Conservation (phyloP, 2,888 invertebrate species). For the Corbicula japonica region DNA sequence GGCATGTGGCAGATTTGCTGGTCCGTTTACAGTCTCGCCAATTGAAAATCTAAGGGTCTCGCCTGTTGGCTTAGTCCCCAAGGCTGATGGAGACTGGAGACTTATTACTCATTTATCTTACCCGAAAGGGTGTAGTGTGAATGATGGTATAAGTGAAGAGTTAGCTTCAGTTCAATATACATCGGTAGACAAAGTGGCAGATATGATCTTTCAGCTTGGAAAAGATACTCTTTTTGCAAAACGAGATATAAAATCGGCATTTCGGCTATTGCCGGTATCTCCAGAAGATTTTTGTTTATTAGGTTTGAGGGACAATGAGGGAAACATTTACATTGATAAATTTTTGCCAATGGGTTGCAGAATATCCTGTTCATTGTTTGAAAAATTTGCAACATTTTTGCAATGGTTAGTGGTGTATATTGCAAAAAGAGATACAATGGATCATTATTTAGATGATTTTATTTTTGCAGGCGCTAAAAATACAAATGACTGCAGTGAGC, state of each 20-base stretch:
- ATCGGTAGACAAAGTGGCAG: constrained; percentile 25
- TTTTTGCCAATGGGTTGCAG: constrained; percentile 28
- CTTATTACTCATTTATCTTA: constrained; percentile 37
- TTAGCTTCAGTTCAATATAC: constrained; percentile 29
- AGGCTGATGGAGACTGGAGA: constrained; percentile 8
- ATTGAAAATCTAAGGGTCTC: constrained; percentile 26
- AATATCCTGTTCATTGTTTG: constrained; percentile 18
- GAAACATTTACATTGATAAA: constrained; percentile 20
- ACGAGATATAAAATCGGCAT: constrained; percentile 19
- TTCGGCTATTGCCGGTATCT: constrained; percentile 15
- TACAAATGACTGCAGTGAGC: background rate
- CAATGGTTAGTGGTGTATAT: constrained; percentile 12
- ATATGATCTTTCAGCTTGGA: constrained; percentile 16
- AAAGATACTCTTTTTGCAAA: constrained; percentile 12
- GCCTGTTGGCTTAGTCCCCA: constrained; percentile 26
- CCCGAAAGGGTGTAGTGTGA: constrained; percentile 33
- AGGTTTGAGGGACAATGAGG: constrained; percentile 12
- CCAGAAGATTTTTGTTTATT: constrained; percentile 24
- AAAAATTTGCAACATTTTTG: constrained; percentile 27
- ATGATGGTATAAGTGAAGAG: constrained; percentile 32
- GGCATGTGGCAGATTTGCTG: constrained; percentile 16
- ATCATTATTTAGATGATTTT: constrained; percentile 51
- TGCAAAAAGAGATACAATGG: background rate
- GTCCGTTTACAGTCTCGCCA: constrained; percentile 32
- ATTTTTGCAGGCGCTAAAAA: background rate